Percentiles rank a stretch among this genome's conserved stretches.
Evolutionary conservation across 2,888 invertebrate species (phyloP).

Genomic region (Erpobdella octoculata): DNA sequence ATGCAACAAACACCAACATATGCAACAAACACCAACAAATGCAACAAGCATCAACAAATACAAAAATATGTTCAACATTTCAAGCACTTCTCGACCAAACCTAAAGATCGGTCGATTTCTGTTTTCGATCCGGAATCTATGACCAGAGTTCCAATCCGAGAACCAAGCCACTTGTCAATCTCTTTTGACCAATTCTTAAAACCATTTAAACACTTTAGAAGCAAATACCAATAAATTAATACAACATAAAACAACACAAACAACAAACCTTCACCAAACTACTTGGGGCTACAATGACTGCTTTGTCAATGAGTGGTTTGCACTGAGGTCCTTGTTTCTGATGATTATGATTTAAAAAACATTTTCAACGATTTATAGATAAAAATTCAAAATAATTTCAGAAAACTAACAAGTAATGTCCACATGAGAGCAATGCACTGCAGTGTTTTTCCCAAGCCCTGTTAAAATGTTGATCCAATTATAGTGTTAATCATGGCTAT

Average conservation of each 20-base stretch:
- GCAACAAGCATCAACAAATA: background rate
- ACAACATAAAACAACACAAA: background rate
- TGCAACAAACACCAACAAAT: background rate
- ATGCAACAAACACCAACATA: no score
- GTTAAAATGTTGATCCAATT: constrained; percentile 11
- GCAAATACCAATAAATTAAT: background rate
- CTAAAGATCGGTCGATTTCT: constrained; percentile 63
- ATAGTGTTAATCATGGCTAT: background rate
- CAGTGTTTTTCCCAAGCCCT: constrained; percentile 86
- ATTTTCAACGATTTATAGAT: background rate
- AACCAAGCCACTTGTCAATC: constrained; percentile 88
- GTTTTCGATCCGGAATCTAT: constrained; percentile 60
- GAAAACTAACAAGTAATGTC: constrained; percentile 65
- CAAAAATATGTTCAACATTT: background rate
- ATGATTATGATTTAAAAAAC: constrained; percentile 16
- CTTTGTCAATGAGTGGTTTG: constrained; percentile 80
- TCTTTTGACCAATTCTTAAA: constrained; percentile 90
- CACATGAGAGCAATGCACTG: constrained; percentile 93
- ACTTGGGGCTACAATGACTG: constrained; percentile 89
- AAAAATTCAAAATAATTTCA: background rate
- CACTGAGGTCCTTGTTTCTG: constrained; percentile 80
- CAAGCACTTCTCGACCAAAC: background rate
- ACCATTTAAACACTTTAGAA: background rate
- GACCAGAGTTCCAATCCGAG: constrained; percentile 66
- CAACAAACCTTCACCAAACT: constrained; percentile 75